These are phyloP conservation scores for Lithophane ornitopus DNA, from an alignment of 2,888 invertebrate species.

Conservation along the genomic window DNA sequence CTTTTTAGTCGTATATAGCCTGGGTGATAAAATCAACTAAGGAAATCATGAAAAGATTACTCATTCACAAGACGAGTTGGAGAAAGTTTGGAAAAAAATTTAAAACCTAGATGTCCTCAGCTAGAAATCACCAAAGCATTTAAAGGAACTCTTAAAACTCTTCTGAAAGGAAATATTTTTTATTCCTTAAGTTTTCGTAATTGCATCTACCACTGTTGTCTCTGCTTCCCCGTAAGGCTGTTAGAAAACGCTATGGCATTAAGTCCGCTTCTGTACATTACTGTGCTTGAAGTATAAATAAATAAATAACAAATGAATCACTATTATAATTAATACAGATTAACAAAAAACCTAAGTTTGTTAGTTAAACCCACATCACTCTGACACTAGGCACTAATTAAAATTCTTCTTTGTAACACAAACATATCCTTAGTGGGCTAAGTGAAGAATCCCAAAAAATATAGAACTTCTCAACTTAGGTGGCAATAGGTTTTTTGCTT, in stretches of 20 bases:
- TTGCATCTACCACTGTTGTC: no score
- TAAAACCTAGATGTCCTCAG: background rate
- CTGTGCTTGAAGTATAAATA: no score
- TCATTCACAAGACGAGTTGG: background rate
- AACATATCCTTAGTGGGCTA: constrained; percentile 47
- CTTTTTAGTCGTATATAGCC: background rate
- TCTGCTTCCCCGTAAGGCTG: no score
- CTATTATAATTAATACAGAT: constrained; percentile 32
- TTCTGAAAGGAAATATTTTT: no score
- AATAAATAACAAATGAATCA: constrained; percentile 42
- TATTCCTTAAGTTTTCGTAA: no score
- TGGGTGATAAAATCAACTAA: background rate
- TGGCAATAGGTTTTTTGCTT: constrained; percentile 60
- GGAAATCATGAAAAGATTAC: background rate
- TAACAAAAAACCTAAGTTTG: constrained; percentile 39
- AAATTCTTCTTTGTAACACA: constrained; percentile 66
- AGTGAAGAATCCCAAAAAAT: constrained; percentile 66
- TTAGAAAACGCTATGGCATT: no score
- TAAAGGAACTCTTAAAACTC: no score
- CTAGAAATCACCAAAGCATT: background rate
- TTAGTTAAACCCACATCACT: constrained; percentile 66
- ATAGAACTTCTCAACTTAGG: constrained; percentile 62
- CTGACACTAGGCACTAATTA: constrained; percentile 68
- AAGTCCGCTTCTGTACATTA: no score
- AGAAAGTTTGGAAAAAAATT: background rate